These are phyloP conservation scores for Synergus umbraculus DNA, from an alignment of 2,888 invertebrate genomes.

Conservation along the genomic window DNA sequence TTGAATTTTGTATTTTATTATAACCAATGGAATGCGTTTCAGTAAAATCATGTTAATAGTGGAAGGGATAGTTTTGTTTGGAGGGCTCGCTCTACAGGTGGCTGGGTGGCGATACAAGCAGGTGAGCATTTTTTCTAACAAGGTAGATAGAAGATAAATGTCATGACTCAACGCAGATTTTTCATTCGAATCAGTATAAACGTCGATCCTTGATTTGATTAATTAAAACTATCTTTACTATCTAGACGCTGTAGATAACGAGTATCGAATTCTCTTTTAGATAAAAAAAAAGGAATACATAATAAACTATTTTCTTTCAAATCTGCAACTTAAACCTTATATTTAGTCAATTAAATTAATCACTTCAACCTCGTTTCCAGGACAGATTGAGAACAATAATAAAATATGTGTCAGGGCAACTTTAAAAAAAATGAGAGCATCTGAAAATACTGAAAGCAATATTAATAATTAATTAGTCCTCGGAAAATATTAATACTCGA, in stretches of 20 bases:
- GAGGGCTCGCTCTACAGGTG: conserved; percentile 24
- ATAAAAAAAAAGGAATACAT: no score
- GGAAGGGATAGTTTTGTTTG: conserved; percentile 23
- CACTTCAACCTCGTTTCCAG: not conserved
- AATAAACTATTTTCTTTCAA: not conserved
- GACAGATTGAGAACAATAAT: conserved; percentile 27
- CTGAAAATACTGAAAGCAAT: conserved; percentile 26
- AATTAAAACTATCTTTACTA: no score
- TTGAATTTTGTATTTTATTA: no score
- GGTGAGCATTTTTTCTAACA: conserved; percentile 33
- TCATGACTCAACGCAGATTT: conserved; percentile 1
- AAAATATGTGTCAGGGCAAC: conserved; percentile 30
- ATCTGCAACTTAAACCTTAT: not conserved
- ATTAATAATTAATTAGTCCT: conserved; percentile 5
- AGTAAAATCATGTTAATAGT: conserved; percentile 19
- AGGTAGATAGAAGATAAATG: conserved; percentile 26
- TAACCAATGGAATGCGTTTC: not conserved
- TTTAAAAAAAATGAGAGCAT: conserved; percentile 22
- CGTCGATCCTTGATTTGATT: not conserved
- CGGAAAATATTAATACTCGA: conserved; percentile 33
- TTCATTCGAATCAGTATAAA: not conserved
- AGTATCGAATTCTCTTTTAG: no score
- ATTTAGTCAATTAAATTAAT: conserved; percentile 31
- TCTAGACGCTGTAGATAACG: no score
- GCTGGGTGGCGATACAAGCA: not conserved